Conservation (phyloP, 2,888 invertebrate species). For the Leucophenga maculata region DNA sequence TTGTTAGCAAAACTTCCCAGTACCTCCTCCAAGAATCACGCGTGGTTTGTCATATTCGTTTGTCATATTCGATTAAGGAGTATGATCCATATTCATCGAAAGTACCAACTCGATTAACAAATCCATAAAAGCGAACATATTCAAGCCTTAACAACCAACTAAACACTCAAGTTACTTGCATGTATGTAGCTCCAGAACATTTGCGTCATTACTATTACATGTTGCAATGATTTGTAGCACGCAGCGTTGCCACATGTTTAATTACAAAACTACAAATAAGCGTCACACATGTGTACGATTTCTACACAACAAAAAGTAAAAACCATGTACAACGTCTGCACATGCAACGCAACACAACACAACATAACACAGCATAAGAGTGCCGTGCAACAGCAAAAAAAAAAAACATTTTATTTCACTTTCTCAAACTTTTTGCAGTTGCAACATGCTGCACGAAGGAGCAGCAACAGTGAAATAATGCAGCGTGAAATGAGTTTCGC, state of each 20-base stretch:
- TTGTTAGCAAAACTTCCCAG: too few species aligned
- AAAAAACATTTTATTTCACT: neutral
- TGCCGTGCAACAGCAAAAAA: neutral
- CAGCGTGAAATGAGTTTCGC: slow-evolving; percentile 33
- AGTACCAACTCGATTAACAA: too few species aligned
- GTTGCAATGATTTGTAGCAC: slow-evolving; percentile 12
- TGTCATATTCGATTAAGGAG: too few species aligned
- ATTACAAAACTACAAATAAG: slow-evolving; percentile 17
- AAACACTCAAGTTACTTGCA: too few species aligned
- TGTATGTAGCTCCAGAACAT: too few species aligned
- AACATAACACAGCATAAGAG: too few species aligned
- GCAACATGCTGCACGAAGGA: neutral
- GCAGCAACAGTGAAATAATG: slow-evolving; percentile 22
- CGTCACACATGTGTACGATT: slow-evolving; percentile 8
- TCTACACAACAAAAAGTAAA: neutral
- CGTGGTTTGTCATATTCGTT: too few species aligned
- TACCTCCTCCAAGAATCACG: too few species aligned
- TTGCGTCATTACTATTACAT: neutral
- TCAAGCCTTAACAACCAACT: too few species aligned
- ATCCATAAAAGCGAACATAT: too few species aligned
- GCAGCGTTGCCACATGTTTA: slow-evolving; percentile 21
- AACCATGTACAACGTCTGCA: slow-evolving; percentile 3
- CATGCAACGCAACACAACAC: too few species aligned
- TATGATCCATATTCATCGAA: too few species aligned
- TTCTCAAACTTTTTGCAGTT: neutral